Evolutionary conservation across 35 echinoderm and acorn worm genomes (phyloP).

Genomic region (Amphiura filiformis): DNA sequence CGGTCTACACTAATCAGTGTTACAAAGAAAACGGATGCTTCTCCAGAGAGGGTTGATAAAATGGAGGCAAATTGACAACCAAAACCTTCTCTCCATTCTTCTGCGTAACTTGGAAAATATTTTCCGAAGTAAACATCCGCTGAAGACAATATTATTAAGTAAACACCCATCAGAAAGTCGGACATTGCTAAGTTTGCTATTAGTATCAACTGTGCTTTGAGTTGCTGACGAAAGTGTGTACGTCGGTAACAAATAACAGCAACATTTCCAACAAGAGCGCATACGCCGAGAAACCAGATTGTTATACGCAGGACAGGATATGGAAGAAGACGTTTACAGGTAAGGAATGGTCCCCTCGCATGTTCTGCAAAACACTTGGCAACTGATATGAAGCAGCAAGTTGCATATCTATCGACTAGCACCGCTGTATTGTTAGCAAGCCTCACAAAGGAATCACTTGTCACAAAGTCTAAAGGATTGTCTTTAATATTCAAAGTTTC

Average conservation of each 20-base stretch:
- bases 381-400: background rate
- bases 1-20: conserved; percentile 65
- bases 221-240: background rate
- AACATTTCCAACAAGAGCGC: conserved; percentile 67
- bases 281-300: conserved; percentile 60
- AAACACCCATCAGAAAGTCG: conserved; percentile 78
- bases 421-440: background rate
- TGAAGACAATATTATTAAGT: conserved; percentile 61
- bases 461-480: background rate
- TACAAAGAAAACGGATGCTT: conserved; percentile 66
- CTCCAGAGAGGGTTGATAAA: conserved; percentile 60
- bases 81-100: conserved; percentile 39
- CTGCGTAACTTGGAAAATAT: conserved; percentile 42
- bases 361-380: background rate
- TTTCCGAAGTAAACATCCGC: conserved; percentile 55
- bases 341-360: background rate
- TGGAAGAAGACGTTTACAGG: conserved; percentile 22
- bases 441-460: background rate
- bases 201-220: conserved; percentile 10
- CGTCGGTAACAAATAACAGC: conserved; percentile 41
- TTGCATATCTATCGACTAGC: background rate
- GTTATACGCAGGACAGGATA: conserved; percentile 28
- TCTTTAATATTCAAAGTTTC: background rate
- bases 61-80: conserved; percentile 65
- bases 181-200: conserved; percentile 71